Conservation (phyloP, 2,113 vertebrate species). For the Eonycteris spelaea region DNA sequence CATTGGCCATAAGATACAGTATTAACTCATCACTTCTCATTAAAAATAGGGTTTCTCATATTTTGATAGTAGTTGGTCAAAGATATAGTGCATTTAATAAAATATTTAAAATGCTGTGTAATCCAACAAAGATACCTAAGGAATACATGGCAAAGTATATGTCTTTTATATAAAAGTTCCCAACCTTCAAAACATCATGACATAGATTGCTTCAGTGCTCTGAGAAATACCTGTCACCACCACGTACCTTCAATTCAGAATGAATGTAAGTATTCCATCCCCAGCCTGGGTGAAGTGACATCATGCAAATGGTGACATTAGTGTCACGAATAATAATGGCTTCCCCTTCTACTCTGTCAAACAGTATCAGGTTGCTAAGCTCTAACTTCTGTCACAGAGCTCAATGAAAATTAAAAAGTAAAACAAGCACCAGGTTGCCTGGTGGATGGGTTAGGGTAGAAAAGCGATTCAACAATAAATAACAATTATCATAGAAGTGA, state of each 20-base stretch:
- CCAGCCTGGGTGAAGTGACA: not conserved
- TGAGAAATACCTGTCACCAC: not conserved
- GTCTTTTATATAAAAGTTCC: not conserved
- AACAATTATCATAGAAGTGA: not conserved
- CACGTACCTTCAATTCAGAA: not conserved
- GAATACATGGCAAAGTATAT: not conserved
- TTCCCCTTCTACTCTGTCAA: conserved; percentile 45
- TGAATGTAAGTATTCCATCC: not conserved
- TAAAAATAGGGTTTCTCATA: not conserved
- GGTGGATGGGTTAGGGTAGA: not conserved
- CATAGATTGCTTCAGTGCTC: not conserved
- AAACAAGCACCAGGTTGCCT: not conserved
- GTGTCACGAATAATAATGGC: conserved; percentile 31
- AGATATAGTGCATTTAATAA: not conserved
- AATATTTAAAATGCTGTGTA: not conserved
- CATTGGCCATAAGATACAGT: not conserved
- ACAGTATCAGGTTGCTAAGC: conserved; percentile 20
- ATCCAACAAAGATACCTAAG: not conserved
- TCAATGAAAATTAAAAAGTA: conserved; percentile 7
- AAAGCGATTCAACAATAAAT: not conserved
- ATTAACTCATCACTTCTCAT: not conserved
- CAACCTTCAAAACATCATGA: conserved; percentile 14
- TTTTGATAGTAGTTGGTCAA: not conserved
- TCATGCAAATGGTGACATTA: conserved; percentile 17
- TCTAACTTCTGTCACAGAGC: not conserved